These are phyloP conservation scores for Trissolcus basalis DNA, from an alignment of 1,140 invertebrate genomes.

Conservation along the genomic window DNA sequence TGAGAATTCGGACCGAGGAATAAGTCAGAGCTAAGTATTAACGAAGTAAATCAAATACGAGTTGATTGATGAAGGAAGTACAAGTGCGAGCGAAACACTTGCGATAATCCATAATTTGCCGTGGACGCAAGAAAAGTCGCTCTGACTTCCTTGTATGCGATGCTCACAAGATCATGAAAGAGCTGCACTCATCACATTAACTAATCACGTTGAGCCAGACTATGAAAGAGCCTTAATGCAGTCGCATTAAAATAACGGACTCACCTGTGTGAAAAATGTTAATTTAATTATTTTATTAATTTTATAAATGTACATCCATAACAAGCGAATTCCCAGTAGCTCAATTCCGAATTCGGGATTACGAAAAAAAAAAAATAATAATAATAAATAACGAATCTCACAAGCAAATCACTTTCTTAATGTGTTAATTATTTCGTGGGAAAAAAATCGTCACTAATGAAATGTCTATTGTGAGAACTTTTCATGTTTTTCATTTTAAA, in stretches of 20 bases:
- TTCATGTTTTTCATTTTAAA: neutral
- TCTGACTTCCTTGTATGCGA: constrained; percentile 37
- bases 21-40: constrained; percentile 30
- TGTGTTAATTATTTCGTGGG: constrained; percentile 34
- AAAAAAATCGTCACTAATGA: constrained; percentile 16
- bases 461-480: constrained; percentile 17
- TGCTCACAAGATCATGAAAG: constrained; percentile 40
- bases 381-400: constrained; percentile 17
- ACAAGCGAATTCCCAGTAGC: constrained; percentile 22
- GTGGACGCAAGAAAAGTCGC: constrained; percentile 35
- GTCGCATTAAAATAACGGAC: constrained; percentile 41
- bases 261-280: constrained; percentile 41
- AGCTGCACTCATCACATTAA: constrained; percentile 44
- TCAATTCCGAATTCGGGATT: constrained; percentile 26
- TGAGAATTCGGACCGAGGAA: constrained; percentile 18
- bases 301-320: constrained; percentile 22
- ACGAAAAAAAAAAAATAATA: constrained; percentile 32
- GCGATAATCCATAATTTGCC: constrained; percentile 53
- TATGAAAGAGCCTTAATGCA: constrained; percentile 29
- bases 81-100: constrained; percentile 40
- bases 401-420: constrained; percentile 32
- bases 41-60: constrained; percentile 25
- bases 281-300: constrained; percentile 55
- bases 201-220: constrained; percentile 40
- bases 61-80: constrained; percentile 55